Percentiles rank a stretch among this genome's conserved stretches.
Conservation (phyloP, 2,113 vertebrate genomes). For the Anas platyrhynchos region DNA sequence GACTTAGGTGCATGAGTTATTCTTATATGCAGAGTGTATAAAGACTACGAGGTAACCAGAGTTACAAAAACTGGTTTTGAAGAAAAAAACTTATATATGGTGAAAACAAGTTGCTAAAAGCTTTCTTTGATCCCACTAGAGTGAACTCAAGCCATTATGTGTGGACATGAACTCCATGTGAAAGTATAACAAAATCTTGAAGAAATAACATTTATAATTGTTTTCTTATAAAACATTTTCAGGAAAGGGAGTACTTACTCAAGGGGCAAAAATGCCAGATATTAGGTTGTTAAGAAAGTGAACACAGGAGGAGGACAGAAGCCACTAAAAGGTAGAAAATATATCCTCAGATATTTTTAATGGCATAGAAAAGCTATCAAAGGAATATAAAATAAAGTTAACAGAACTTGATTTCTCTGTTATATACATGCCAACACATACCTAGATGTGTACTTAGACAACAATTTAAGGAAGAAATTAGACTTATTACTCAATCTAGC, state of each 20-base stretch:
- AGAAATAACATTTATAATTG: constrained; percentile 57
- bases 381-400: constrained; percentile 26
- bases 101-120: constrained; percentile 19
- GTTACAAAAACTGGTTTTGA: not conserved
- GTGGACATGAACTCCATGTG: not conserved
- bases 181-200: constrained; percentile 43
- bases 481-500: not conserved
- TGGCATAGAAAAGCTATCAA: constrained; percentile 44
- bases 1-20: not conserved
- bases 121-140: constrained; percentile 18
- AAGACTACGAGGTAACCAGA: not conserved
- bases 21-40: not conserved
- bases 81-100: not conserved
- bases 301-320: constrained; percentile 61
- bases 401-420: constrained; percentile 32
- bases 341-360: constrained; percentile 53
- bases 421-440: not conserved
- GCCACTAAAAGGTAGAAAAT: constrained; percentile 36
- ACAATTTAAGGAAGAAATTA: constrained; percentile 25
- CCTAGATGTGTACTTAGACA: not conserved
- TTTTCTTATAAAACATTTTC: constrained; percentile 67
- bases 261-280: constrained; percentile 33
- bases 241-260: constrained; percentile 56
- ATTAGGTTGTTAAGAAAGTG: constrained; percentile 40
- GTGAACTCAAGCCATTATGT: not conserved